These are phyloP conservation scores for Psittacula cyanocephala DNA, from an alignment of 2,113 vertebrate genomes.

Conservation along the genomic window DNA sequence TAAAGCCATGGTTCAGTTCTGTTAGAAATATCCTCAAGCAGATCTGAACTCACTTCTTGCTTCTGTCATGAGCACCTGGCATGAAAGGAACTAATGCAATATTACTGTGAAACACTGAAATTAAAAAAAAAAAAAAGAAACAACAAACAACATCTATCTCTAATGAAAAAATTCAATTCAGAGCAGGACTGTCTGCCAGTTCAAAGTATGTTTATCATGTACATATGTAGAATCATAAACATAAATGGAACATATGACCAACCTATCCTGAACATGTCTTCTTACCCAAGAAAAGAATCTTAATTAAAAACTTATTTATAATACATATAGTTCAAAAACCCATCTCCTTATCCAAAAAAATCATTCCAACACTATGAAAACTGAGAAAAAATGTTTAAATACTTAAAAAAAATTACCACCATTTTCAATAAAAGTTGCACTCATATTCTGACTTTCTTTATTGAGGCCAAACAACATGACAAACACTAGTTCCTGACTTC, in stretches of 20 bases:
- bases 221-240: not conserved
- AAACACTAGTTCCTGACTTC: not conserved
- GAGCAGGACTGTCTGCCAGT: not conserved
- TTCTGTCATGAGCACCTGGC: not conserved
- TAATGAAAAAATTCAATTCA: not conserved
- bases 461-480: not conserved
- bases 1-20: not conserved
- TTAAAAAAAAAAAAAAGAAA: not conserved
- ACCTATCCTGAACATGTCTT: not conserved
- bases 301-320: not conserved
- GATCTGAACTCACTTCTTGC: not conserved
- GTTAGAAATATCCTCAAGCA: not conserved
- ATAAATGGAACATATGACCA: not conserved
- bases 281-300: not conserved
- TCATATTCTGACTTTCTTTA: not conserved
- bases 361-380: not conserved
- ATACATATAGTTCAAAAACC: not conserved
- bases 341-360: not conserved
- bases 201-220: not conserved
- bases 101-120: not conserved
- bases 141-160: not conserved
- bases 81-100: not conserved
- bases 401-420: not conserved
- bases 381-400: not conserved
- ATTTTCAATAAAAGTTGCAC: not conserved